These are phyloP conservation scores for Panthera tigris DNA, from an alignment of 2,113 vertebrate genomes.

Conservation along the genomic window DNA sequence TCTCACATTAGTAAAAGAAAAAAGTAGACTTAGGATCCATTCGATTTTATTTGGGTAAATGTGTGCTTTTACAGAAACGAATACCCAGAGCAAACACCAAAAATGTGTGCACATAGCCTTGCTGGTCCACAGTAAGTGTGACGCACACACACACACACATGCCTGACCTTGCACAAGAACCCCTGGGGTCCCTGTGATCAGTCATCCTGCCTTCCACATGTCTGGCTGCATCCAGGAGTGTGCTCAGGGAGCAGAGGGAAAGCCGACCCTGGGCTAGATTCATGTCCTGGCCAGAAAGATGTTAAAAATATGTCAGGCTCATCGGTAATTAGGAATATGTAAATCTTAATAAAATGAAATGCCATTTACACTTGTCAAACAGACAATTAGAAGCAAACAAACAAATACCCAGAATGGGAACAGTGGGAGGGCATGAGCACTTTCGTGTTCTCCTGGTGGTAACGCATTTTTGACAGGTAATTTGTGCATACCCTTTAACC, in stretches of 20 bases:
- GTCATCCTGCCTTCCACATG: background rate
- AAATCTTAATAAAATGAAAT: background rate
- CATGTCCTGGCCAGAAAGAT: background rate
- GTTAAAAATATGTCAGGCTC: background rate
- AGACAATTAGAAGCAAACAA: background rate
- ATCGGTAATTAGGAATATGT: background rate
- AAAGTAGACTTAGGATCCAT: background rate
- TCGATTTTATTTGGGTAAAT: background rate
- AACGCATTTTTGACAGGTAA: background rate
- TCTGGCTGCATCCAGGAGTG: background rate
- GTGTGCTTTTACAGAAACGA: background rate
- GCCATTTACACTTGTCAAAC: background rate
- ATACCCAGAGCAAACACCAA: background rate
- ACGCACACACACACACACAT: background rate
- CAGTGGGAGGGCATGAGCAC: fast-evolving
- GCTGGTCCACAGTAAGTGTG: background rate
- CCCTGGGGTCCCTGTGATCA: background rate
- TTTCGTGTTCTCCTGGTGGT: background rate
- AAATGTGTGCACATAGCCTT: background rate
- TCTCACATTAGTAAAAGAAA: background rate
- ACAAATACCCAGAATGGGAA: background rate
- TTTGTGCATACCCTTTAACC: background rate
- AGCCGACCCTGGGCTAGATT: background rate
- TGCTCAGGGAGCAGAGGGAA: background rate
- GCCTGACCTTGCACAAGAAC: background rate